Evolutionary conservation across 2,888 invertebrate genomes (phyloP), one percentile per base, ranked within the genome.

Genomic region (Argynnis bischoffii): DNA sequence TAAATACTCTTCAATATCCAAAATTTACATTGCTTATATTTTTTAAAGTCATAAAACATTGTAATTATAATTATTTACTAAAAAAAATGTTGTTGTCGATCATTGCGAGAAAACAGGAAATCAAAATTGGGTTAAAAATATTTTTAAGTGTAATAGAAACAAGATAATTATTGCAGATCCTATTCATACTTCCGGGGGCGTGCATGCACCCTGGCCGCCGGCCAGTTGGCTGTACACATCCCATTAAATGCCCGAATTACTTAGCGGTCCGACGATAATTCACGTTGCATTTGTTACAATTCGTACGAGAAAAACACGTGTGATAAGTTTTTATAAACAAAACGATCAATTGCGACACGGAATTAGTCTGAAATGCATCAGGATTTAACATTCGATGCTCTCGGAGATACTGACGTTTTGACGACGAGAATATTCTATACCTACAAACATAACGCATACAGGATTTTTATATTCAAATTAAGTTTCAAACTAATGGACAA

Each of bases 191-290:
- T 89, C 90, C 89, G 88, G 88, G 79, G 85, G 79, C 79, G 78
- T 81, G 80, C 76, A 76, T 81, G 80, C 80, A 81, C 79, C 74
- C 85, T 90, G 90, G 90, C 82, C 41, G 46, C 26, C 51, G 50
- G 86, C 90, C 90, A 90, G 83, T 79, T 87, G 89, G 87, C 89
- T 82, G 80, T 81, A 81, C 72, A 75, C 63, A 79, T 73, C 77
- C 79, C 80, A 78, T 83, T 84, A 84, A 86, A 83, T 81, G 77
- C 82, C 81, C 81, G 78, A 82, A 85, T 86, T 85, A 86, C 80
- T 81, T 79, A 77, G 77, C 15, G 78, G 72, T 74, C 64, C 74
- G 69, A 69, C 70, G 77, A 81, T 86, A 86, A 82, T 78, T 78
- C 80, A 79, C 70, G 59, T 64, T 75, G 76, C 80, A 79, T 81